Evolutionary conservation across 2,888 invertebrate species (phyloP).

Genomic region (Heliothis peltigera): DNA sequence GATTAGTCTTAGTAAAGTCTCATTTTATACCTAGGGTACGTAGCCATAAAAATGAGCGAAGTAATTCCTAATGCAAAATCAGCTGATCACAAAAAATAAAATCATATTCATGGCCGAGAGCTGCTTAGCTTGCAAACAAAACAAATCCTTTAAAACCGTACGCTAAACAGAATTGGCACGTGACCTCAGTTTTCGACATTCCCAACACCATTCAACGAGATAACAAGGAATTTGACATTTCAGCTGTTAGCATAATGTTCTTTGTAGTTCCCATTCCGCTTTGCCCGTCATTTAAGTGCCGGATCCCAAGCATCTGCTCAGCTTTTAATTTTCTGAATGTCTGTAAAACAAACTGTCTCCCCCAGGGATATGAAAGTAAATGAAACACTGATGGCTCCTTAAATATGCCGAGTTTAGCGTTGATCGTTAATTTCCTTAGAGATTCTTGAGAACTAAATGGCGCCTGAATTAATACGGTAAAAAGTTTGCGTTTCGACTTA

Average conservation of each 20-base stretch:
- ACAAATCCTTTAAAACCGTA: conserved; percentile 29
- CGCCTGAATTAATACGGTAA: conserved; percentile 61
- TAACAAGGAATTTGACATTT: conserved; percentile 69
- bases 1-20: too few species aligned
- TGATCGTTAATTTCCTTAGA: conserved; percentile 76
- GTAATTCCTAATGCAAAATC: neutral
- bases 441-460: conserved; percentile 69
- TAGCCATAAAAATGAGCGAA: too few species aligned
- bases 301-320: conserved; percentile 61
- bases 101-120: neutral
- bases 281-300: conserved; percentile 57
- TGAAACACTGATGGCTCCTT: conserved; percentile 73
- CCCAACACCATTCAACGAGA: conserved; percentile 63
- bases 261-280: conserved; percentile 61
- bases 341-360: conserved; percentile 68
- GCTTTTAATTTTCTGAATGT: conserved; percentile 73
- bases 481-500: conserved; percentile 53
- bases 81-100: neutral
- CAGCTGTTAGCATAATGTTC: conserved; percentile 63
- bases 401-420: conserved; percentile 73
- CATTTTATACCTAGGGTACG: too few species aligned
- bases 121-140: conserved; percentile 17
- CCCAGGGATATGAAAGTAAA: conserved; percentile 69
- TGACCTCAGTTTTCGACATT: conserved; percentile 63
- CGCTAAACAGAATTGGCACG: conserved; percentile 19